Evolutionary conservation across 2,797 vertebrate genomes (phyloP).

Genomic region (Echiichthys vipera): DNA sequence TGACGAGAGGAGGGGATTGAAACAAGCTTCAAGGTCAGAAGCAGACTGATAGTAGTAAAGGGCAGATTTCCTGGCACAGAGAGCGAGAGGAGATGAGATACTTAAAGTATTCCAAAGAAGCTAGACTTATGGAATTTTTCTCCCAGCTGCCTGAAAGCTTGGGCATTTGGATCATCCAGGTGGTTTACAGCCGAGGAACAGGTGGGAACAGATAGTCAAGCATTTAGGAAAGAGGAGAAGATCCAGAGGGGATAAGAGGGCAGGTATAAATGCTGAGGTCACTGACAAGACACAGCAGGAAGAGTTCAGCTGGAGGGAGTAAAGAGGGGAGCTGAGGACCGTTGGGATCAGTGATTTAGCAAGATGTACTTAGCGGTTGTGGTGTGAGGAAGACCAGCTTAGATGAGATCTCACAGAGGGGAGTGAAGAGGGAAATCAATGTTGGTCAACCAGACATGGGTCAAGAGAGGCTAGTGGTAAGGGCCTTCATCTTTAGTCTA

Average conservation of each 20-base stretch:
- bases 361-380: conserved; percentile 4
- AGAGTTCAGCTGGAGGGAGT: conserved; percentile 26
- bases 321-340: conserved; percentile 21
- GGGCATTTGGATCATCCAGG: conserved; percentile 28
- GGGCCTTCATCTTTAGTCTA: not conserved
- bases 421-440: not conserved
- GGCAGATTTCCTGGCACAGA: conserved; percentile 37
- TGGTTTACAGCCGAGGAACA: conserved; percentile 41
- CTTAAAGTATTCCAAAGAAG: conserved; percentile 35
- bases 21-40: not conserved
- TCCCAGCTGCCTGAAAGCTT: conserved; percentile 42
- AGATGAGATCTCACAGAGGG: not conserved
- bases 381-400: conserved; percentile 14
- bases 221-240: conserved; percentile 8
- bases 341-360: conserved; percentile 10
- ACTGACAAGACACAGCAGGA: conserved; percentile 18
- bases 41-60: conserved; percentile 16
- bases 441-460: conserved; percentile 26
- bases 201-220: conserved; percentile 27
- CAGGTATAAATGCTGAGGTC: conserved; percentile 41
- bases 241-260: conserved; percentile 23
- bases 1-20: not conserved
- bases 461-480: conserved; percentile 10
- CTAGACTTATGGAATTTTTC: conserved; percentile 33
- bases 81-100: conserved; percentile 40